Percentiles rank a stretch among this genome's conserved stretches.
Conservation (phyloP, 1,140 invertebrate species). For the Papilio helenus region DNA sequence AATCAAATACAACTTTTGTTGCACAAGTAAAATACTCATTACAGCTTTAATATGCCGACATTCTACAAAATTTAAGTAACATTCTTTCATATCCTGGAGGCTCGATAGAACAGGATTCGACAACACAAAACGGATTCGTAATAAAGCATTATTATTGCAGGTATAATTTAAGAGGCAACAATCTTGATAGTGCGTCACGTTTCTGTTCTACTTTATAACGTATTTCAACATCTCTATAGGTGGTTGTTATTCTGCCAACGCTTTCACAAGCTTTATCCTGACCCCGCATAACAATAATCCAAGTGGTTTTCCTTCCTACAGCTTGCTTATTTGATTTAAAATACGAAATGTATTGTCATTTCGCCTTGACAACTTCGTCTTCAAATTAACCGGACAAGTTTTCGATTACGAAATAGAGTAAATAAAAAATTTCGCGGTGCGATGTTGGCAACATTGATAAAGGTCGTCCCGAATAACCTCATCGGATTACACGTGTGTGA, state of each 20-base stretch:
- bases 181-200: conserved; percentile 31
- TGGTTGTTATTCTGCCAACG: conserved; percentile 34
- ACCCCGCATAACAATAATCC: conserved; percentile 21
- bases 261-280: conserved; percentile 36
- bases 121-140: not conserved
- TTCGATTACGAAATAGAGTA: conserved; percentile 57
- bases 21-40: not conserved
- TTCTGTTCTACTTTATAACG: conserved; percentile 36
- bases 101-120: conserved; percentile 3
- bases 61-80: not conserved
- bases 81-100: not conserved
- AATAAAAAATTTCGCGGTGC: conserved; percentile 56
- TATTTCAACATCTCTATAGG: conserved; percentile 30
- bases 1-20: not conserved
- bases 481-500: conserved; percentile 40
- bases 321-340: conserved; percentile 18
- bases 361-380: conserved; percentile 16
- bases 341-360: conserved; percentile 19
- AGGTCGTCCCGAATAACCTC: conserved; percentile 51
- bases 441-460: conserved; percentile 50
- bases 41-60: not conserved
- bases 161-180: conserved; percentile 14
- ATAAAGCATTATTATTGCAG: not conserved
- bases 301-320: conserved; percentile 36
- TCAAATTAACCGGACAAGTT: conserved; percentile 44